These are phyloP conservation scores for Danio rerio DNA, from an alignment of 2,113 vertebrate species.

Conservation along the genomic window DNA sequence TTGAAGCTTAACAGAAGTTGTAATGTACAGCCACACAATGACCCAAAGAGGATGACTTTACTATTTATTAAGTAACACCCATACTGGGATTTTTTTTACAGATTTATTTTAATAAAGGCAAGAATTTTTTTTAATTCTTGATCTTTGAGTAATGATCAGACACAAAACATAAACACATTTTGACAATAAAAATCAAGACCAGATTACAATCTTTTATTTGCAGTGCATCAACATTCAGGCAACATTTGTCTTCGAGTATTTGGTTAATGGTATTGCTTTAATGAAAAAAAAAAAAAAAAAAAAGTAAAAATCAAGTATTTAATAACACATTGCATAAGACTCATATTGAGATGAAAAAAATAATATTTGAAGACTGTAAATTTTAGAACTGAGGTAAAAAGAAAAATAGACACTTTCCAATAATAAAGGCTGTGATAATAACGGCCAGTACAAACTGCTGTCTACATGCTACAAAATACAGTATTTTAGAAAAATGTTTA, in stretches of 20 bases:
- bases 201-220: conserved; percentile 64
- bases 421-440: conserved; percentile 9
- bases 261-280: conserved; percentile 59
- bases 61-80: neutral
- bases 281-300: conserved; percentile 32
- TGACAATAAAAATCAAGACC: neutral
- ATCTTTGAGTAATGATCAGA: too few relatives aligned
- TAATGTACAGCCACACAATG: neutral
- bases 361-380: neutral
- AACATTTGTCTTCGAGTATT: conserved; percentile 58
- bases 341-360: conserved; percentile 22
- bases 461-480: conserved; percentile 16
- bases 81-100: neutral
- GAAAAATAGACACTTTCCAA: neutral
- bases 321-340: conserved; percentile 23
- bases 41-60: neutral
- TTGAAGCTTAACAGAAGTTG: neutral
- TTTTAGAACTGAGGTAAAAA: conserved; percentile 39
- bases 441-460: neutral
- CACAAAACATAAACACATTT: neutral
- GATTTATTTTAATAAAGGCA: neutral
- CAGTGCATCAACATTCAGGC: conserved; percentile 72
- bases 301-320: conserved; percentile 17
- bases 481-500: neutral
- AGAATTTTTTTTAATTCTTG: neutral